A percentile compares a stretch with the other conserved stretches of the same genome.
These are phyloP conservation scores for Zoanthus sociatus DNA, from an alignment of 92 coral and sea anemone genomes.

Conservation along the genomic window DNA sequence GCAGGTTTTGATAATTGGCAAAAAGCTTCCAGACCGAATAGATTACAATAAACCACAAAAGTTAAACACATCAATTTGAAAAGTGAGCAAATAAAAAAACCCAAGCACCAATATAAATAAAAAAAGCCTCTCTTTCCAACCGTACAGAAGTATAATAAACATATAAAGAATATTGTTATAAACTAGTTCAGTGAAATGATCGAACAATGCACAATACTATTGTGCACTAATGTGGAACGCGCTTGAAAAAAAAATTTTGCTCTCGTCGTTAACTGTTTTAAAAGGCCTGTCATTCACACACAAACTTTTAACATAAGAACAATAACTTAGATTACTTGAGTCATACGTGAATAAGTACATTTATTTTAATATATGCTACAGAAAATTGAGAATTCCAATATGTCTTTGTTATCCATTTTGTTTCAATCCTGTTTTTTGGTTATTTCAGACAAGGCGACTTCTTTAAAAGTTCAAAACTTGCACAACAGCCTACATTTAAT, in stretches of 20 bases:
- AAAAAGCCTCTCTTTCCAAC: background rate
- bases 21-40: no score
- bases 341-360: background rate
- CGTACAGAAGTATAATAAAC: background rate
- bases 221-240: background rate
- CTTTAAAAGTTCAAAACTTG: background rate
- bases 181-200: background rate
- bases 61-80: background rate
- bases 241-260: background rate
- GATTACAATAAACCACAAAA: no score
- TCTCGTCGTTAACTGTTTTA: background rate
- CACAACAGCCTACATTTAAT: background rate
- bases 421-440: background rate
- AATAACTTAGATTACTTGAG: background rate
- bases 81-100: background rate
- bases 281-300: background rate
- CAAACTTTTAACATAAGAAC: background rate
- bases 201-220: background rate
- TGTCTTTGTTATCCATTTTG: background rate
- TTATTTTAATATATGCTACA: slow-evolving; percentile 1
- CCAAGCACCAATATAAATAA: background rate
- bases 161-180: background rate
- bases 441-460: background rate
- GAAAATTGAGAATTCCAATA: background rate
- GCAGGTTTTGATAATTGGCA: no score